Conservation (phyloP, 2,888 invertebrate species). For the Drosophila seclusa region DNA sequence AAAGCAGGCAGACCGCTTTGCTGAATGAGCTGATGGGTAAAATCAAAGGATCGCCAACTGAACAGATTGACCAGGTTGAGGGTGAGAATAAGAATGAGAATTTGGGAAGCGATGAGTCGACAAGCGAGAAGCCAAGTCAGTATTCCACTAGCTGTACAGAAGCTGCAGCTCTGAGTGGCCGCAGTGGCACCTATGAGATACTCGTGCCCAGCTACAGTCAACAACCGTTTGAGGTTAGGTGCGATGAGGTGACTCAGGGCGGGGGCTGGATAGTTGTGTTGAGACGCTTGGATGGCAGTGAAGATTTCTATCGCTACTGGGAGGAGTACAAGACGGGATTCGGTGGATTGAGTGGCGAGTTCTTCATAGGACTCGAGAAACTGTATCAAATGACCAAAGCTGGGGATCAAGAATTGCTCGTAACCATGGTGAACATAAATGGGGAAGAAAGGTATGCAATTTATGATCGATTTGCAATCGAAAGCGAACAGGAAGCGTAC, state of each 20-base stretch:
- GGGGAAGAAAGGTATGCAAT: slow-evolving; percentile 86
- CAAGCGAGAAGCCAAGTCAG: not conserved
- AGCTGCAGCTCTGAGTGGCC: slow-evolving; percentile 35
- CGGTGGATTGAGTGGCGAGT: slow-evolving; percentile 89
- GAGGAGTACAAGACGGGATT: slow-evolving; percentile 87
- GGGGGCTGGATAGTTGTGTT: slow-evolving; percentile 90
- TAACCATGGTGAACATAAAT: slow-evolving; percentile 87
- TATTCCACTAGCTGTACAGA: slow-evolving; percentile 65
- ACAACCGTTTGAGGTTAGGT: slow-evolving; percentile 87
- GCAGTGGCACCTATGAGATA: slow-evolving; percentile 81
- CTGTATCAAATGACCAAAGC: slow-evolving; percentile 85
- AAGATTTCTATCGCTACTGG: slow-evolving; percentile 89
- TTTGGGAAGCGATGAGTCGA: not conserved
- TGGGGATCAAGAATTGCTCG: slow-evolving; percentile 86
- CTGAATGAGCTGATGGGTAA: not conserved
- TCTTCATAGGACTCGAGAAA: slow-evolving; percentile 90
- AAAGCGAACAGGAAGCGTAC: slow-evolving; percentile 88
- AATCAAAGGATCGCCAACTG: not conserved
- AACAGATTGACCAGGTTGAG: slow-evolving; percentile 3
- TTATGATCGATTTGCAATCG: slow-evolving; percentile 88
- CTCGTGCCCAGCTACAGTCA: slow-evolving; percentile 85
- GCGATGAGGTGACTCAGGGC: slow-evolving; percentile 85
- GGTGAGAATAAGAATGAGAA: slow-evolving; percentile 4
- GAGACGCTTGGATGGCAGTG: slow-evolving; percentile 88
- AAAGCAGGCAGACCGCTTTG: not conserved